Conservation (phyloP, 2,797 vertebrate genomes). For the Platyrinchus mystaceus region DNA sequence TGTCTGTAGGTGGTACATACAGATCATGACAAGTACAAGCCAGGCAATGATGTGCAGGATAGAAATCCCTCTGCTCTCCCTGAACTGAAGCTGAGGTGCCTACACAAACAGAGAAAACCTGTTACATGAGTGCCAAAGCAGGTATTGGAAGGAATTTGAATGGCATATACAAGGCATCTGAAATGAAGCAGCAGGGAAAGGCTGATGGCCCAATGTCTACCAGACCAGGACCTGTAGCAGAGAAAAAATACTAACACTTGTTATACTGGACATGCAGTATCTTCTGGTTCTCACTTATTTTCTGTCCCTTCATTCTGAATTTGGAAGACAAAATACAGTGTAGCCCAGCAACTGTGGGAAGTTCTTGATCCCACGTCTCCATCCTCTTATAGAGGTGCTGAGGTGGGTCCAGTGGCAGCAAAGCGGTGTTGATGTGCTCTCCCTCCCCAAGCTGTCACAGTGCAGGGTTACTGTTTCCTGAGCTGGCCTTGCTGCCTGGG, state of each 20-base stretch:
- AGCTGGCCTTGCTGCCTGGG: neutral
- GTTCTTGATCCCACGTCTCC: neutral
- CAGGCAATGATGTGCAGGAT: neutral
- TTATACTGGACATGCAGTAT: rapidly evolving
- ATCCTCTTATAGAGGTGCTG: neutral
- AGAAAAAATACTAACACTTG: neutral
- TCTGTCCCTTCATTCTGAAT: neutral
- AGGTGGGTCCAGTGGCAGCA: neutral
- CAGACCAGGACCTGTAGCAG: neutral
- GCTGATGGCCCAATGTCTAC: neutral
- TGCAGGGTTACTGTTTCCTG: neutral
- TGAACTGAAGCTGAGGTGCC: neutral
- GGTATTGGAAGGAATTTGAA: neutral
- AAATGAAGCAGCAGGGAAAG: neutral
- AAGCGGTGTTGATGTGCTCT: rapidly evolving
- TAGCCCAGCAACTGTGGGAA: neutral
- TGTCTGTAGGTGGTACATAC: neutral
- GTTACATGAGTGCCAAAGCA: neutral
- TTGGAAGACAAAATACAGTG: neutral
- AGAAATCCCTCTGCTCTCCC: neutral
- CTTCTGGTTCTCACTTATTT: neutral
- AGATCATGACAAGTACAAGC: neutral
- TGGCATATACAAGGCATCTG: neutral
- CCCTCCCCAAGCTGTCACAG: neutral
- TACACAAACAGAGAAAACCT: neutral